These are phyloP conservation scores for Orius laevigatus DNA, from an alignment of 1,140 invertebrate genomes.

Conservation along the genomic window DNA sequence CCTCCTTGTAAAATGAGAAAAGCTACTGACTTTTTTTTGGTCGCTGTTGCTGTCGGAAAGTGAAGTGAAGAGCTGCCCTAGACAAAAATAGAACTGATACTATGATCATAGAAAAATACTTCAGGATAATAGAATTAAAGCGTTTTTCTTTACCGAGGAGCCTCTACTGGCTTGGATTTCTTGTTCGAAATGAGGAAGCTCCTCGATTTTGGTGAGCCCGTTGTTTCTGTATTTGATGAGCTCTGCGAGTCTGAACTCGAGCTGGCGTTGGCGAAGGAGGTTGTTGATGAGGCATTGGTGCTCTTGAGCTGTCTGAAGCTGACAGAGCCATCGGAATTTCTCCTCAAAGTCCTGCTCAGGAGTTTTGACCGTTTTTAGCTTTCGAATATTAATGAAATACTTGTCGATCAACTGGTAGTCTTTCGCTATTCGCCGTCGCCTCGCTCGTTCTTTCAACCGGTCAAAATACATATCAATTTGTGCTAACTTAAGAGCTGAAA, in stretches of 20 bases:
- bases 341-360: slow-evolving; percentile 45
- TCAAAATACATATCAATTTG: slow-evolving; percentile 82
- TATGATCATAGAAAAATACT: slow-evolving; percentile 24
- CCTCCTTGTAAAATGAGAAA: neutral
- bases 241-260: slow-evolving; percentile 64
- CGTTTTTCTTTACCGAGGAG: slow-evolving; percentile 6
- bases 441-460: slow-evolving; percentile 64
- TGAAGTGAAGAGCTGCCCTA: slow-evolving; percentile 65
- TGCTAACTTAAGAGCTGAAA: slow-evolving; percentile 45
- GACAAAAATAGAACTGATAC: slow-evolving; percentile 55
- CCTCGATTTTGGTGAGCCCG: slow-evolving; percentile 61
- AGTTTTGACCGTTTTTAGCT: slow-evolving; percentile 2
- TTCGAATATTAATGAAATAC: slow-evolving; percentile 38
- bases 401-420: slow-evolving; percentile 71
- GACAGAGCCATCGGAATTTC: slow-evolving; percentile 64
- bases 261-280: slow-evolving; percentile 64
- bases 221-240: slow-evolving; percentile 64
- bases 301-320: slow-evolving; percentile 72
- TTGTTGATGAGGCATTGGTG: slow-evolving; percentile 56
- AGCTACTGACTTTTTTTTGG: slow-evolving; percentile 44
- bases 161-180: slow-evolving; percentile 11
- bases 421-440: slow-evolving; percentile 70
- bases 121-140: slow-evolving; percentile 5
- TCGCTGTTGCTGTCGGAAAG: slow-evolving; percentile 40
- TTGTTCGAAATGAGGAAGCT: slow-evolving; percentile 68